Conservation (phyloP, 2,797 vertebrate species). For the Simalia tracyae region DNA sequence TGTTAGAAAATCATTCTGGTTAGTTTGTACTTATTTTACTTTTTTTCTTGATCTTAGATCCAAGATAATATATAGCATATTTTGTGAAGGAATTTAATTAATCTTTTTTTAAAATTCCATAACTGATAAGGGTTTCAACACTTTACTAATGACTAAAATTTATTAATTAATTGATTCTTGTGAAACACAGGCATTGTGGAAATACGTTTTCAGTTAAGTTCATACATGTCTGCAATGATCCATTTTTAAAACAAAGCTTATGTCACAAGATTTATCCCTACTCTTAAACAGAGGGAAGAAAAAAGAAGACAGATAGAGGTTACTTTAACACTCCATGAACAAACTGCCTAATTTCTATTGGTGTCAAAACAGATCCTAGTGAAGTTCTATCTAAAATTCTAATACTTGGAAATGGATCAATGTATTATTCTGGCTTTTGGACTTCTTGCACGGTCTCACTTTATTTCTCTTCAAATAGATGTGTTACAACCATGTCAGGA, state of each 20-base stretch:
- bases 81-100: background rate
- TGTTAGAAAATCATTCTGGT: slow-evolving; percentile 7
- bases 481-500: slow-evolving; percentile 18
- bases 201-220: background rate
- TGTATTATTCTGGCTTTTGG: background rate
- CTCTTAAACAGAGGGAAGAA: background rate
- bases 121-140: background rate
- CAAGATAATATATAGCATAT: too few species aligned
- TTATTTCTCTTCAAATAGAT: slow-evolving; percentile 27
- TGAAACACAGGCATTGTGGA: background rate
- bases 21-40: slow-evolving; percentile 37
- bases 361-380: background rate
- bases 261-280: background rate
- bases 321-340: background rate
- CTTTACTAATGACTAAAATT: too few species aligned
- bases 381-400: background rate
- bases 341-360: background rate
- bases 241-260: background rate
- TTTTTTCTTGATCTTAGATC: slow-evolving; percentile 15
- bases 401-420: background rate
- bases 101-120: background rate
- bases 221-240: background rate
- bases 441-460: background rate
- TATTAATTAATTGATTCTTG: background rate
- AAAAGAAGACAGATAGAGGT: background rate